phyloP scores from a whole-genome alignment of 2,888 invertebrate species.

The Drosophila stalkeri region DNA sequence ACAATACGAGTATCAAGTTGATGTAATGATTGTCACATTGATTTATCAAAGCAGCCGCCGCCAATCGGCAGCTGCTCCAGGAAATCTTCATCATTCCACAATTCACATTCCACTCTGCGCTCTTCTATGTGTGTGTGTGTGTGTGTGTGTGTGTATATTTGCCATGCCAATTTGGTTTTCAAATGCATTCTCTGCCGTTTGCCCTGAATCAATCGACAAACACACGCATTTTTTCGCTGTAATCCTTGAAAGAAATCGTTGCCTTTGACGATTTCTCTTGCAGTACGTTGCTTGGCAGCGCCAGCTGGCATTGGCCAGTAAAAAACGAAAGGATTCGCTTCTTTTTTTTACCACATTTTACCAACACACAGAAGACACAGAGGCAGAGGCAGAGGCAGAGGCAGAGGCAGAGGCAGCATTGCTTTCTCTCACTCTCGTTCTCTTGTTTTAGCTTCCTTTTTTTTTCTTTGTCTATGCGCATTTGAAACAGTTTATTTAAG shows the following conservation, averaged over 20 bases:
- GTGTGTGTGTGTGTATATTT: slow-evolving; percentile 21
- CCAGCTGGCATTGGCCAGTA: slow-evolving; percentile 32
- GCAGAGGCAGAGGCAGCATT: not conserved
- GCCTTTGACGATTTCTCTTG: slow-evolving; percentile 24
- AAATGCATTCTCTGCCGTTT: slow-evolving; percentile 50
- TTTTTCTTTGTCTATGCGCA: slow-evolving; percentile 22
- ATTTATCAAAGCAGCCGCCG: slow-evolving; percentile 72
- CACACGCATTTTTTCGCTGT: slow-evolving; percentile 32
- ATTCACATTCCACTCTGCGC: slow-evolving; percentile 3
- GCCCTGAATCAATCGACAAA: slow-evolving; percentile 13
- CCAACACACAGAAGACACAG: not conserved
- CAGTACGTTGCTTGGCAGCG: slow-evolving; percentile 16
- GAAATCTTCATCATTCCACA: slow-evolving; percentile 23
- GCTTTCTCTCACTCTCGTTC: not conserved
- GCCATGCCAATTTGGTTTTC: slow-evolving; percentile 67
- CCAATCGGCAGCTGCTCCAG: slow-evolving; percentile 37
- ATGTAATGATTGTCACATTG: slow-evolving; percentile 76
- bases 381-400: not conserved
- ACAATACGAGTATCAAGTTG: slow-evolving; percentile 47
- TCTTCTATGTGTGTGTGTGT: slow-evolving; percentile 3
- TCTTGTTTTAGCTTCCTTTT: slow-evolving; percentile 1
- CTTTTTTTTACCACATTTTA: slow-evolving; percentile 21
- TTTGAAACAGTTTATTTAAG: slow-evolving; percentile 47
- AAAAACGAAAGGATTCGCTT: slow-evolving; percentile 23
- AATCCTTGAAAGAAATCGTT: slow-evolving; percentile 29